Percentiles rank a stretch among this genome's conserved stretches.
Evolutionary conservation across 2,797 vertebrate species (phyloP).

Genomic region (Lagodon rhomboides): DNA sequence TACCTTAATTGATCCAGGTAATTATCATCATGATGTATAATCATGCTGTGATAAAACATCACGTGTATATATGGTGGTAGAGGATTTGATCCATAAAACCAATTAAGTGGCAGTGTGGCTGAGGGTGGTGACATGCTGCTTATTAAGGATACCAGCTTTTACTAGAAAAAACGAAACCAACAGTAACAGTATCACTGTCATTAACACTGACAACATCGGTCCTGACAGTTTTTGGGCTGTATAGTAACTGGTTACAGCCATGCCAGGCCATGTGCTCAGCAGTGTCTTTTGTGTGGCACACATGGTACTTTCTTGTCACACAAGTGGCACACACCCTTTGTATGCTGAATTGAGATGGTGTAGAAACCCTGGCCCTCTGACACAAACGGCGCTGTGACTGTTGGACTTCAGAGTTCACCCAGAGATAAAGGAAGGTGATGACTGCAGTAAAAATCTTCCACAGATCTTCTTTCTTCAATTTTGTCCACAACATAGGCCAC

Average conservation of each 20-base stretch:
- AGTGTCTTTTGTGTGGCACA: conserved; percentile 20
- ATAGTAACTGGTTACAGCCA: background rate
- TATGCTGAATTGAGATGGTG: background rate
- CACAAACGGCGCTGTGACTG: background rate
- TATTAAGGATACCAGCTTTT: background rate
- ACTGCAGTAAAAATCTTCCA: background rate
- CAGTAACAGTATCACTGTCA: background rate
- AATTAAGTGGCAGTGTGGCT: background rate
- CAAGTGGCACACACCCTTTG: background rate
- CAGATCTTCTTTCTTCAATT: background rate
- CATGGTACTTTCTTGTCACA: conserved; percentile 3
- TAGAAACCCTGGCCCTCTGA: background rate
- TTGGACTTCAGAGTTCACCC: background rate
- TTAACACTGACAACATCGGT: background rate
- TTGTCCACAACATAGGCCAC: background rate
- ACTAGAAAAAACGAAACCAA: background rate
- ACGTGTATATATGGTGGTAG: background rate
- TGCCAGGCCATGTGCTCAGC: background rate
- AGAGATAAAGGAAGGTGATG: background rate
- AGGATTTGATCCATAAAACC: background rate
- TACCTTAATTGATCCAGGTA: too few relatives aligned
- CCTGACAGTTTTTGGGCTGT: background rate
- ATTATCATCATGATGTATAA: too few relatives aligned
- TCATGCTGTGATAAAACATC: background rate
- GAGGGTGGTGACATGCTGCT: background rate